Base-by-base conservation (phyloP, 2,797 vertebrate species). In the Morus bassanus region DNA sequence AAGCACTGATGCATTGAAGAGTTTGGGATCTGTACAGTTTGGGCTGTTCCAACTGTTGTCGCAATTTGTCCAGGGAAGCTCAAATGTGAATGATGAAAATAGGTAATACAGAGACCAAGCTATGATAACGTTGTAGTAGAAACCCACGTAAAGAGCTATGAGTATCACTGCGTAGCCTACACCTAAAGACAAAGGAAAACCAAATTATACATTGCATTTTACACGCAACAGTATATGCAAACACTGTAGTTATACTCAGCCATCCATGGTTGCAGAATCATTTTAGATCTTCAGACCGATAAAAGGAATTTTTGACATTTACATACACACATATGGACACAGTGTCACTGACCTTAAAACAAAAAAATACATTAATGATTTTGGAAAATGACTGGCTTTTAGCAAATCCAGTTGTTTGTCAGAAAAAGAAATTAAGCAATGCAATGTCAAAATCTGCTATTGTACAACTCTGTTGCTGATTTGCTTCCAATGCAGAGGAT, bases 41-140 rank as follows among this genome's bases (percentile, higher is more conserved):
- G 41, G 76, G 88, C 99, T 99, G 97, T 99, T 99, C 99, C 99
- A 99, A 65, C 46, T 78, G 87, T 99, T 99, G 85, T 97, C 98
- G 31, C 99, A 99, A 61, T 97, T 95, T 12, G 99, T 99, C 99
- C 99, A 99, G 4, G 99, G 99, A 39, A 99, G 98, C 54, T 98
- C 98, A 24, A 92, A 97, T 56, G 99, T 99, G 98, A 99, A 99
- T 59, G 99, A 99, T 89, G 99, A 99, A 97, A 98, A 99, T 90
- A 99, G 98, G 97, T 99, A 99, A 98, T 99, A 98, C n/a, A 99
- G 98, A 23, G 99, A 99, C 99, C 99, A 99, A 88, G 99, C 99
- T 64, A 99, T 99, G 98, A 99, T 99, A 97, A 99, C 99, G 8
- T 99, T 99, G 98, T 99, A 99, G 98, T 99, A 99, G 98, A 99